Evolutionary conservation across 2,797 vertebrate genomes (phyloP).

Genomic region (Pipistrellus kuhlii): DNA sequence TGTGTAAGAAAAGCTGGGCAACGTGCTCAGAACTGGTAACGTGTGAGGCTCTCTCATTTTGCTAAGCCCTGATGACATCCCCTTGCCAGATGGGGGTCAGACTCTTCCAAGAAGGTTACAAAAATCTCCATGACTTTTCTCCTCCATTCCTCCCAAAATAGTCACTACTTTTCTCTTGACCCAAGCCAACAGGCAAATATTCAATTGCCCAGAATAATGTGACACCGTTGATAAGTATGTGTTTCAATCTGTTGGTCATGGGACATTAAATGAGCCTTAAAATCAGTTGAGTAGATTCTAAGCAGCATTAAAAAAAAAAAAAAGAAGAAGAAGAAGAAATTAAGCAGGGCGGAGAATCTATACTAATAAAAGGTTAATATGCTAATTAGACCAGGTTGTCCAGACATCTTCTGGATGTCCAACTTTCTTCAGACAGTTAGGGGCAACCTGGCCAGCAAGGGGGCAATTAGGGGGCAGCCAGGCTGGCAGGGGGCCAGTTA

Average conservation of each 20-base stretch:
- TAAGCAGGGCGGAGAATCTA: not conserved
- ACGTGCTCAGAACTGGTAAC: not conserved
- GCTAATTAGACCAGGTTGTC: too few species aligned
- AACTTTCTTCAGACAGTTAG: too few species aligned
- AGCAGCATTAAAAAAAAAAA: not conserved
- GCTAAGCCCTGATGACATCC: not conserved
- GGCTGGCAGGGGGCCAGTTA: too few species aligned
- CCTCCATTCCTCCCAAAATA: not conserved
- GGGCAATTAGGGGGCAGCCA: too few species aligned
- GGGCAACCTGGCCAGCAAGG: too few species aligned
- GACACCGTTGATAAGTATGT: not conserved
- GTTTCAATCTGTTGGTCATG: constrained; percentile 27
- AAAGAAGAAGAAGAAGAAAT: not conserved
- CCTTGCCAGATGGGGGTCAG: not conserved
- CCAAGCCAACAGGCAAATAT: not conserved
- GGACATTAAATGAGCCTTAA: not conserved
- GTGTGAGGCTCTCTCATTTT: not conserved
- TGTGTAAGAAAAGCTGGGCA: not conserved
- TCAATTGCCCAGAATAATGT: not conserved
- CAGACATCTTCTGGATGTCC: too few species aligned
- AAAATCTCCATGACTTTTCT: not conserved
- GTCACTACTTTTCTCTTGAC: not conserved
- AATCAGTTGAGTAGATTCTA: not conserved
- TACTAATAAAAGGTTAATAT: too few species aligned
- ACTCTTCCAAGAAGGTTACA: not conserved